Conservation (phyloP, 2,113 vertebrate species). For the Capreolus pygargus region DNA sequence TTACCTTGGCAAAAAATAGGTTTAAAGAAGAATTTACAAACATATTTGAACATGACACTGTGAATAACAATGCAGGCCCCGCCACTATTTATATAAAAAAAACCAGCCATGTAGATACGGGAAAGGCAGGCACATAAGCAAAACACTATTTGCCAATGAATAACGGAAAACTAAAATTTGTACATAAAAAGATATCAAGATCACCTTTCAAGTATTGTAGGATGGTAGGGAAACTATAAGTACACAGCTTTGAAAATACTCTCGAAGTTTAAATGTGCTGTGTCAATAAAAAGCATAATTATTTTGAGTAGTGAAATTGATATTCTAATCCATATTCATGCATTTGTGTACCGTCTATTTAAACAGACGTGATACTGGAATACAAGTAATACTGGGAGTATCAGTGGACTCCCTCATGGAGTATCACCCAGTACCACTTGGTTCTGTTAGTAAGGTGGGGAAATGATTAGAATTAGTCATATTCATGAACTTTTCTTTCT, state of each 20-base stretch:
- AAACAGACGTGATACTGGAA: background rate
- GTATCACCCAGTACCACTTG: background rate
- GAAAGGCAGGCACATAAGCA: background rate
- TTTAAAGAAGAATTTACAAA: background rate
- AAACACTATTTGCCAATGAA: background rate
- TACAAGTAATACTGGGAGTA: background rate
- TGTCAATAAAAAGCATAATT: background rate
- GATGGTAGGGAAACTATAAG: background rate
- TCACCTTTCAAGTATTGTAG: background rate
- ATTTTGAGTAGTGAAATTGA: background rate
- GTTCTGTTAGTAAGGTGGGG: background rate
- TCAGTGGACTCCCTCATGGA: background rate
- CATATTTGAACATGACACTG: background rate
- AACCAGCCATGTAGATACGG: background rate
- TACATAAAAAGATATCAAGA: background rate
- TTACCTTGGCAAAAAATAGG: background rate
- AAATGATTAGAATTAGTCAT: background rate
- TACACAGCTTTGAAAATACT: background rate
- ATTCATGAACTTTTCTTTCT: background rate
- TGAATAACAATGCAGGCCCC: background rate
- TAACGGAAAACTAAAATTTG: background rate
- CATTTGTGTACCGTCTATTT: background rate
- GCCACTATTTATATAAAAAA: background rate
- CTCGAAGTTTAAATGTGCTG: background rate
- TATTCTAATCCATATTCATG: background rate